phyloP scores from a whole-genome alignment of 53 echinoderm and acorn worm species.

The Mesocentrotus franciscanus region DNA sequence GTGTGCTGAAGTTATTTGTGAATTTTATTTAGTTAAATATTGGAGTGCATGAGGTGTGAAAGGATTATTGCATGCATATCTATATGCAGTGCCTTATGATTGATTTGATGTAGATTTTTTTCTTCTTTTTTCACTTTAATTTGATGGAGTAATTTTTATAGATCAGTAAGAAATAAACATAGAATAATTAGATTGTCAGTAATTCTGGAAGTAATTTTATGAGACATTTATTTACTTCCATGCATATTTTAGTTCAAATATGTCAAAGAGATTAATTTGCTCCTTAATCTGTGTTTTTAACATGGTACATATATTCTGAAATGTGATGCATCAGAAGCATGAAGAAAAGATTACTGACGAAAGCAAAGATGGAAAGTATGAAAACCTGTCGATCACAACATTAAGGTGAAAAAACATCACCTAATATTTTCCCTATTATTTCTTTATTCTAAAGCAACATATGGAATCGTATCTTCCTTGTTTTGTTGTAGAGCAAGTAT shows the following conservation, averaged over 20 bases:
- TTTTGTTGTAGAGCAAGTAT: not conserved
- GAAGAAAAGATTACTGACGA: not conserved
- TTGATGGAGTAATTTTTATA: not conserved
- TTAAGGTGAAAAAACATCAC: not conserved
- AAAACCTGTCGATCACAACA: not conserved
- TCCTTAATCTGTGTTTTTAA: not conserved
- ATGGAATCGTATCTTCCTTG: not conserved
- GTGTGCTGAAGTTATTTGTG: not conserved
- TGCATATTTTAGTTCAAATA: not conserved
- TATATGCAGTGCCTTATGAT: not conserved
- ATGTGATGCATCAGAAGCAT: not conserved
- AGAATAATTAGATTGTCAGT: not conserved
- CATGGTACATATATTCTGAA: not conserved
- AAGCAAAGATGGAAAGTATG: too few relatives aligned
- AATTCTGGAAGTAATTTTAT: not conserved
- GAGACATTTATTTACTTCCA: not conserved
- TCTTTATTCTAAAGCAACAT: not conserved
- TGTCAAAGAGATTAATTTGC: not conserved
- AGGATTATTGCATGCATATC: not conserved
- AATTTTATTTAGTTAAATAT: not conserved
- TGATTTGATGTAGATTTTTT: not conserved
- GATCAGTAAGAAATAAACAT: not conserved
- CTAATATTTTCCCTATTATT: not conserved
- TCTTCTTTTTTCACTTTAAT: not conserved
- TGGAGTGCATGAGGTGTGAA: not conserved